Conservation (phyloP, 2,888 invertebrate genomes). For the Lucinisca nassula region DNA sequence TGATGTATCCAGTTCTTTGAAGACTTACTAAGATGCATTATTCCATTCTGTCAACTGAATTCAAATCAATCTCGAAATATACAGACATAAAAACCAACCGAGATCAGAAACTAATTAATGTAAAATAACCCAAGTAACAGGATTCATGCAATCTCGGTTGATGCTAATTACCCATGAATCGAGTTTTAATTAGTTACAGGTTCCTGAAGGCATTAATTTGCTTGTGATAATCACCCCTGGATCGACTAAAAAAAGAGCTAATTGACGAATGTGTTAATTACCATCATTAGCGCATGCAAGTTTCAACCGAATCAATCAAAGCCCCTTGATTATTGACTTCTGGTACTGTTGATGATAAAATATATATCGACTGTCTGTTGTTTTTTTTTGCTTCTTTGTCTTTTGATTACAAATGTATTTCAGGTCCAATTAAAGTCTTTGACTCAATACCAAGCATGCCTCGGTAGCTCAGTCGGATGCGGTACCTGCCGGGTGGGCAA, state of each 20-base stretch:
- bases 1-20: too few species aligned
- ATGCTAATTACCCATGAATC: slow-evolving; percentile 51
- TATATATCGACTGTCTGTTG: too few species aligned
- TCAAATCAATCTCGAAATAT: too few species aligned
- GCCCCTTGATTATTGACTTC: not conserved
- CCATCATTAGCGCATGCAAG: slow-evolving; percentile 18
- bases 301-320: slow-evolving; percentile 1
- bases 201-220: slow-evolving; percentile 56
- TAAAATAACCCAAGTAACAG: slow-evolving; percentile 8
- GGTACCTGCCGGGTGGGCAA: too few species aligned
- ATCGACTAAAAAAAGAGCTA: slow-evolving; percentile 10
- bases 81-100: not conserved
- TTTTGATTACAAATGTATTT: too few species aligned
- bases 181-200: slow-evolving; percentile 65
- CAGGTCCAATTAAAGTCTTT: too few species aligned
- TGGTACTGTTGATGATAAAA: not conserved
- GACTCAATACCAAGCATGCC: too few species aligned
- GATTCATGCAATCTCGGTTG: slow-evolving; percentile 24
- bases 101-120: slow-evolving; percentile 12
- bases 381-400: too few species aligned
- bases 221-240: slow-evolving; percentile 36
- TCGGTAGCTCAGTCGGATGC: too few species aligned
- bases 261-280: slow-evolving; percentile 21
- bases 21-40: too few species aligned
- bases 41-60: too few species aligned